Percentiles rank a stretch among this genome's conserved stretches.
Conservation (phyloP, 2,888 invertebrate species). For the Didymodactylos carnosus region DNA sequence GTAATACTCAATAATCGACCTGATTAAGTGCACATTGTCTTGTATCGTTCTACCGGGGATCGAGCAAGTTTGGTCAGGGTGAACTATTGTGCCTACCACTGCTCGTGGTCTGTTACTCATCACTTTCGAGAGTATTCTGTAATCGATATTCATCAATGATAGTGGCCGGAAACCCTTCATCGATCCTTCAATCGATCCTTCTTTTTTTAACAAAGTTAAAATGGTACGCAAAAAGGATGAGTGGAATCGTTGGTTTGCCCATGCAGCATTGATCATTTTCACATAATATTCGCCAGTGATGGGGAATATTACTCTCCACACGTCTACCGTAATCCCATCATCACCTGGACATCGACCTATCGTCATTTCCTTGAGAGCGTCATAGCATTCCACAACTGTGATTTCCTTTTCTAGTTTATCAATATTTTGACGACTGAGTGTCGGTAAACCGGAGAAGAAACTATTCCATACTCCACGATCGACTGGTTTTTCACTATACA, state of each 20-base stretch:
- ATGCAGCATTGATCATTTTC: neutral
- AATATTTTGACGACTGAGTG: neutral
- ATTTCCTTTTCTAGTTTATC: neutral
- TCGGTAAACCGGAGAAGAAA: neutral
- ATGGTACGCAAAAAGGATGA: neutral
- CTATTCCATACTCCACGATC: neutral
- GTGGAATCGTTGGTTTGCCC: neutral
- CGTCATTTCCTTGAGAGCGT: neutral
- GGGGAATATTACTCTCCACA: slow-evolving; percentile 8
- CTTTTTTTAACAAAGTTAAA: neutral
- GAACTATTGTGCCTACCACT: neutral
- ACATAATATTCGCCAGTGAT: neutral
- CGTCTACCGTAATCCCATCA: slow-evolving; percentile 18
- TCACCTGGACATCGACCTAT: slow-evolving; percentile 14
- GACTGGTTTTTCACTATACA: neutral
- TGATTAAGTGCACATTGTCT: neutral
- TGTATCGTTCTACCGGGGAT: neutral
- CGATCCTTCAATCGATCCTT: neutral
- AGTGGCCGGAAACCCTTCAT: neutral
- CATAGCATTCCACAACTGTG: neutral
- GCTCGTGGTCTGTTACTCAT: neutral
- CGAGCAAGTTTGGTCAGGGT: neutral
- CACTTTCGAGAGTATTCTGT: neutral
- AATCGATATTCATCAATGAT: neutral
- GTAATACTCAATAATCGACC: neutral